Evolutionary conservation across 2,113 vertebrate species (phyloP).

Genomic region (Mungos mungo): DNA sequence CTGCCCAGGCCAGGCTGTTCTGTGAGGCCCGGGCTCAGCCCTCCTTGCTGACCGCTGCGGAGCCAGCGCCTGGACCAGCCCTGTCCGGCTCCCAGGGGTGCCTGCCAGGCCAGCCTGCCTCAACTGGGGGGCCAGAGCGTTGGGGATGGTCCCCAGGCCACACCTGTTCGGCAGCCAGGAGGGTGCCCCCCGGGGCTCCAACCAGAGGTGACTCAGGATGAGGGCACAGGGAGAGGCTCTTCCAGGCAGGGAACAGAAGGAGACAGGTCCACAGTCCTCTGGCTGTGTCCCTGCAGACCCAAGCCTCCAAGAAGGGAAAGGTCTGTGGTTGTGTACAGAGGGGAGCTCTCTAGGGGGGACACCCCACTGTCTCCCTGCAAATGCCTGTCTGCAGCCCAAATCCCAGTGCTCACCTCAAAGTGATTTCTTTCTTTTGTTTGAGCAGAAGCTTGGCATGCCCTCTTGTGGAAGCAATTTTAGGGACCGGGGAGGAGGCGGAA

Average conservation of each 20-base stretch:
- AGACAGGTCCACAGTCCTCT: not conserved
- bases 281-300: not conserved
- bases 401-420: no score
- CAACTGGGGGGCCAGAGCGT: not conserved
- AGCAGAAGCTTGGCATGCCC: no score
- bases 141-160: not conserved
- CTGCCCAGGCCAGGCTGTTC: fast-evolving
- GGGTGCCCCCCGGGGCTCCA: fast-evolving
- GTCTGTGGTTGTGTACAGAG: fast-evolving
- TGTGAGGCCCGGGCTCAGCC: fast-evolving
- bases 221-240: not conserved
- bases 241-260: not conserved
- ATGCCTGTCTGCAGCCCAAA: not conserved
- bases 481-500: no score
- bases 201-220: not conserved
- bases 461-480: no score
- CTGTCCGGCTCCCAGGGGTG: not conserved
- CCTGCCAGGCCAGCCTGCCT: not conserved
- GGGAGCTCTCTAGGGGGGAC: fast-evolving
- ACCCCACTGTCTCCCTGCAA: fast-evolving
- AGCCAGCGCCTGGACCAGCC: not conserved
- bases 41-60: fast-evolving
- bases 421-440: no score
- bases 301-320: not conserved
- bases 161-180: not conserved